Percentiles rank a stretch among this genome's conserved stretches.
Evolutionary conservation across 92 coral and sea anemone genomes (phyloP).

Genomic region (Palythoa grandis): DNA sequence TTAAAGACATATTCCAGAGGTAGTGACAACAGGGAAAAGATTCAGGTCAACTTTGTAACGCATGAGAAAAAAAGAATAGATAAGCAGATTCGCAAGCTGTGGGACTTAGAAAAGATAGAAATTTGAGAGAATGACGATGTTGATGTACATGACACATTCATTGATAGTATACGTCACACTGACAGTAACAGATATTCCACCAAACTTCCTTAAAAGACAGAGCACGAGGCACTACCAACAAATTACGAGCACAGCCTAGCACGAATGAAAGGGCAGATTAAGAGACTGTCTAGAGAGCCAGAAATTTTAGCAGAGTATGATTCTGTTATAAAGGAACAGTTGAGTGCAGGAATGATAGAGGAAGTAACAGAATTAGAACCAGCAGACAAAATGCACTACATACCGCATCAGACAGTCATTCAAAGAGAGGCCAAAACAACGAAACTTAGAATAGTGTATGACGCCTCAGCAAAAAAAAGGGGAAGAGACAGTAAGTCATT

Average conservation of each 20-base stretch:
- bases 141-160: conserved; percentile 23
- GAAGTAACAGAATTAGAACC: no score
- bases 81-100: background rate
- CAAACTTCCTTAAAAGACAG: conserved; percentile 12
- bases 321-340: no score
- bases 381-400: no score
- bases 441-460: no score
- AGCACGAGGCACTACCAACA: conserved; percentile 8
- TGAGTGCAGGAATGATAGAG: no score
- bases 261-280: no score
- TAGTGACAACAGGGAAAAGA: no score
- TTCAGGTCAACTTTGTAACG: no score
- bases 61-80: no score
- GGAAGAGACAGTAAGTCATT: background rate
- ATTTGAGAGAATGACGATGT: background rate
- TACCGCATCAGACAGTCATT: background rate
- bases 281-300: no score
- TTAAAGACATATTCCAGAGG: no score
- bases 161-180: background rate
- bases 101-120: no score
- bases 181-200: background rate
- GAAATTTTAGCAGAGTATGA: background rate
- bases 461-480: background rate
- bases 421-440: background rate
- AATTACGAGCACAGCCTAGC: background rate